These are phyloP conservation scores for Meleagris gallopavo DNA, from an alignment of 2,113 vertebrate genomes.

Conservation along the genomic window DNA sequence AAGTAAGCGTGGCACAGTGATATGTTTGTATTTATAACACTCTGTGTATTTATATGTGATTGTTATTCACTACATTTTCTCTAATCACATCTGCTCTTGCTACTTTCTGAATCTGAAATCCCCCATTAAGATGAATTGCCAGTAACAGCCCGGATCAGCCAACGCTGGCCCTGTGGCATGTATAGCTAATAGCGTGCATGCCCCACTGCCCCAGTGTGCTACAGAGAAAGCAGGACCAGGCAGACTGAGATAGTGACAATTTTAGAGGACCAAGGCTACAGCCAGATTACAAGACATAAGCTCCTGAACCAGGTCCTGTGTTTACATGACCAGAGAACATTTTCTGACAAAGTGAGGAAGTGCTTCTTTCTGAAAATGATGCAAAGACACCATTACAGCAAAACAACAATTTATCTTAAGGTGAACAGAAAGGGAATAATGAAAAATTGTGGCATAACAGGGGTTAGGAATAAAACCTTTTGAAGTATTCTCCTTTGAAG, in stretches of 20 bases:
- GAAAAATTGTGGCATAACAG: neutral
- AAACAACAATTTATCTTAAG: neutral
- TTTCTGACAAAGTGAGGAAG: neutral
- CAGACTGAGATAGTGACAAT: neutral
- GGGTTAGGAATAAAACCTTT: neutral
- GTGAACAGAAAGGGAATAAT: neutral
- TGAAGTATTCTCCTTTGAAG: neutral
- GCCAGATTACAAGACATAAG: neutral
- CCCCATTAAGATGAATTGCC: neutral
- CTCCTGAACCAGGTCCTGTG: neutral
- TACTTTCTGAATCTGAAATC: slow-evolving; percentile 6
- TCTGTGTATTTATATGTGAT: neutral
- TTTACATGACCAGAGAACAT: neutral
- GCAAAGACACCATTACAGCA: neutral
- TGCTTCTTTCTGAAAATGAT: neutral
- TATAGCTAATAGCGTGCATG: neutral
- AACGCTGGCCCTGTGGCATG: neutral
- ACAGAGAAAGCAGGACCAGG: neutral
- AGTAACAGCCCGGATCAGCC: slow-evolving; percentile 4
- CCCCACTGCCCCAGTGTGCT: neutral
- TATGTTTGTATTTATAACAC: slow-evolving; percentile 25
- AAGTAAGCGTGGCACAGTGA: neutral
- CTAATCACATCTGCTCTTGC: neutral
- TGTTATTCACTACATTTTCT: neutral
- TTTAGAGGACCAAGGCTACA: neutral